Conservation (phyloP, 2,888 invertebrate species). For the Eilema sororculum region DNA sequence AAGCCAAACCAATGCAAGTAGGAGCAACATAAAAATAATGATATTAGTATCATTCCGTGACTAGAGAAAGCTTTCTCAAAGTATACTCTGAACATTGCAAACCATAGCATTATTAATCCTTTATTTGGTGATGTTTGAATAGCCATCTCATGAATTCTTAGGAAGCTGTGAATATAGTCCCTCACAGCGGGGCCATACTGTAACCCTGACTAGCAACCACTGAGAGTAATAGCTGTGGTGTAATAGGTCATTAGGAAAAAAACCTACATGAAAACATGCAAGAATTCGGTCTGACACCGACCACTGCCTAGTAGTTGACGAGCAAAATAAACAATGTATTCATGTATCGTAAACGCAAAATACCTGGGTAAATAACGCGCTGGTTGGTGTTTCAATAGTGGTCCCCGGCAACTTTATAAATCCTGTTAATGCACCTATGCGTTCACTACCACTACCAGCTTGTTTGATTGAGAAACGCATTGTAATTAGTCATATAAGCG, state of each 20-base stretch:
- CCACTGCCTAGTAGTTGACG: too few relatives aligned
- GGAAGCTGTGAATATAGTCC: background rate
- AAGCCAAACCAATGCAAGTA: too few relatives aligned
- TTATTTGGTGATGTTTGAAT: background rate
- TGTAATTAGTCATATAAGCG: conserved; percentile 10
- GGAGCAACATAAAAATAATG: too few relatives aligned
- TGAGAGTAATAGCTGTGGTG: background rate
- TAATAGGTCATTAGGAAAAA: background rate
- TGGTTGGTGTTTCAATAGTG: conserved; percentile 90
- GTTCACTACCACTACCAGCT: conserved; percentile 87
- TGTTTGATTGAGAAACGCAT: conserved; percentile 92
- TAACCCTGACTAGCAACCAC: too few relatives aligned
- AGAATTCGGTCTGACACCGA: too few relatives aligned
- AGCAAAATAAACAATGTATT: background rate
- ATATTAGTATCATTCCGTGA: too few relatives aligned
- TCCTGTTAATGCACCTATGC: conserved; percentile 89
- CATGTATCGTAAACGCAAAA: conserved; percentile 61
- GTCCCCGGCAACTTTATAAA: conserved; percentile 86
- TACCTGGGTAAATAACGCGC: conserved; percentile 92
- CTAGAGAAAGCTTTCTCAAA: too few relatives aligned
- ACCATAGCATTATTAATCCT: too few relatives aligned
- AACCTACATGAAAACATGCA: background rate
- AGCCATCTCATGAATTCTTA: too few relatives aligned
- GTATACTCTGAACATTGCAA: too few relatives aligned
- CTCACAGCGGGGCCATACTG: too few relatives aligned